Evolutionary conservation across 2,797 vertebrate species (phyloP), one percentile per base, ranked within the genome.

Genomic region (Gambusia yucatana): DNA sequence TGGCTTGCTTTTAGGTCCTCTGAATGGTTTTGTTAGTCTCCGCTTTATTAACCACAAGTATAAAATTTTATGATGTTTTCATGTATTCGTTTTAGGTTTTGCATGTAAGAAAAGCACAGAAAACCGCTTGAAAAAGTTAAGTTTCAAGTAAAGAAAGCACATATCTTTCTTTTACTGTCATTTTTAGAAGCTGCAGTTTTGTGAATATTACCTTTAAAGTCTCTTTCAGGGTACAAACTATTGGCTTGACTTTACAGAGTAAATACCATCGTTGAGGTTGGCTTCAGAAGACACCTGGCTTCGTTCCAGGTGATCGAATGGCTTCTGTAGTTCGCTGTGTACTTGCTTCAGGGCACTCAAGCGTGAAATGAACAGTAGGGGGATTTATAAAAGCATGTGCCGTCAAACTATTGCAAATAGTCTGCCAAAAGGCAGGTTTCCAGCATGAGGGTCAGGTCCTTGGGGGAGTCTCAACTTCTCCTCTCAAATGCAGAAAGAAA

Each of bases 381-480:
- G 72, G 80, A 61, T 77, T 76, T 46, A 43, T 47, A 47, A 67
- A 76, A 71, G 79, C 20, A 46, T 61, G 63, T 67, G 76, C 75
- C 83, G 33, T 84, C 69, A 79, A 80, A 86, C 36, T 78, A 11
- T 46, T 36, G 47, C 52, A 55, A 76, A 80, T 36, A 82, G 43
- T 63, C 3, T 9, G 14, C 79, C 76, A 82, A 74, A 77, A 79
- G 81, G 80, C 57, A 76, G 13, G 47, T 80, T 86, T 78, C 70
- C 77, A 88, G 72, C 67, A 82, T 84, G 76, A 90, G 50, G 88
- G 78, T 89, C 86, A 86, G 59, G 72, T 84, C 80, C 77, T 74
- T 11, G 13, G 69, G 72, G 77, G 13, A 44, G 36, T 67, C 72
- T 84, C 0, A 6, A 80, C 85, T 73, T 86, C 36, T 79, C 74